These are phyloP conservation scores for Biston betularia DNA, from an alignment of 2,888 invertebrate genomes.

Conservation along the genomic window DNA sequence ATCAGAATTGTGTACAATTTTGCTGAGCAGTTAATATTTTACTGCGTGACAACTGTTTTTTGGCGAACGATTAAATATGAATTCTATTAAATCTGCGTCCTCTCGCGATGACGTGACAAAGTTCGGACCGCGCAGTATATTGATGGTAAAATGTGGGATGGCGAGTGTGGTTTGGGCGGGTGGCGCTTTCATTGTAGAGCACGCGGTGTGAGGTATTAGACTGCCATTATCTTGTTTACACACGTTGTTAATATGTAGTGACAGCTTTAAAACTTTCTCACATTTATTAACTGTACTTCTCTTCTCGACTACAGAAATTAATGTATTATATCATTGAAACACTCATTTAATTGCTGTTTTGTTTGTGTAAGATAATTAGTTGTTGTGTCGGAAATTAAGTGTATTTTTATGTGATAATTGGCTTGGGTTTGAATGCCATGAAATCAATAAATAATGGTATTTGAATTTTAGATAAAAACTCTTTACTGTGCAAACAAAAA, in stretches of 20 bases:
- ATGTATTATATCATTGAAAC: not conserved
- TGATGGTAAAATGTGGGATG: slow-evolving; percentile 57
- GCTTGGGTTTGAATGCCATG: no score
- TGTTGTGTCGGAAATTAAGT: no score
- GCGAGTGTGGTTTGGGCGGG: slow-evolving; percentile 48
- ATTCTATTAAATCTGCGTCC: slow-evolving; percentile 53
- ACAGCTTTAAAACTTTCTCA: slow-evolving; percentile 12
- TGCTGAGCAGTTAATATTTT: not conserved
- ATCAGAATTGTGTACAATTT: no score
- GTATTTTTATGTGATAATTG: no score
- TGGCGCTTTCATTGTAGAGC: slow-evolving; percentile 38
- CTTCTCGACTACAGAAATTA: not conserved
- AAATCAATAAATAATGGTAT: no score
- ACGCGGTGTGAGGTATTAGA: slow-evolving; percentile 36
- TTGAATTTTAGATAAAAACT: no score
- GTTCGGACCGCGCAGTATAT: slow-evolving; percentile 56
- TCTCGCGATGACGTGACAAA: slow-evolving; percentile 54
- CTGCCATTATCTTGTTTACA: slow-evolving; percentile 40
- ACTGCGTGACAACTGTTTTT: not conserved
- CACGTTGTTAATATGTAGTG: slow-evolving; percentile 22
- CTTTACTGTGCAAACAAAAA: no score
- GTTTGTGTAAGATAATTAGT: no score
- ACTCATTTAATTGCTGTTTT: not conserved
- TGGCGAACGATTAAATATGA: slow-evolving; percentile 1
- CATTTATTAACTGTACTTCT: not conserved